A percentile compares a stretch with the other conserved stretches of the same genome.
These are phyloP conservation scores for Coelinius sp. DNA, from an alignment of 2,888 invertebrate genomes.

Conservation along the genomic window DNA sequence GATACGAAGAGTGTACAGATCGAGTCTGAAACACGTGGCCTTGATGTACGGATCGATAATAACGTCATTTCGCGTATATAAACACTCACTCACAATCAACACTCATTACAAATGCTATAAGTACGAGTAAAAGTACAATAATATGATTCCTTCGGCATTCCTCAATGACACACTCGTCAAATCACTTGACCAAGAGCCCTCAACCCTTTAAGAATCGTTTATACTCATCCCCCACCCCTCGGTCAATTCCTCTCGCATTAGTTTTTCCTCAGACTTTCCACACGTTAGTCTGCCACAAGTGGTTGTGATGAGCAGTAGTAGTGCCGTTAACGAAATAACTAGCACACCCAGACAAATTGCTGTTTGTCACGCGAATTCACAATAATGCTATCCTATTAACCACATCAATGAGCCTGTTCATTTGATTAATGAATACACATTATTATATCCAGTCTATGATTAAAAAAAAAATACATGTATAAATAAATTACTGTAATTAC, in stretches of 20 bases:
- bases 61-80: slow-evolving; percentile 36
- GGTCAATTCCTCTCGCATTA: background rate
- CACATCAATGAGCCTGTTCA: background rate
- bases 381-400: background rate
- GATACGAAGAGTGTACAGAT: slow-evolving; percentile 24
- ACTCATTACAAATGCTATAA: background rate
- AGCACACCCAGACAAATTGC: slow-evolving; percentile 29
- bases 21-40: slow-evolving; percentile 39
- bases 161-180: no score
- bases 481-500: background rate
- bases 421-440: background rate
- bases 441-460: background rate
- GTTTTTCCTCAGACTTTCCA: slow-evolving; percentile 36
- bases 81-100: background rate
- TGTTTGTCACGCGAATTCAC: slow-evolving; percentile 5
- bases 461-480: background rate
- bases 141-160: no score
- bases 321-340: slow-evolving; percentile 22
- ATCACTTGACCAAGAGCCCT: background rate
- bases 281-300: slow-evolving; percentile 61
- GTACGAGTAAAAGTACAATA: background rate
- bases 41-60: slow-evolving; percentile 33
- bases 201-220: background rate
- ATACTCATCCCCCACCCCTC: background rate
- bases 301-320: slow-evolving; percentile 59